phyloP scores from a whole-genome alignment of 2,797 vertebrate genomes.

The Fringilla coelebs region DNA sequence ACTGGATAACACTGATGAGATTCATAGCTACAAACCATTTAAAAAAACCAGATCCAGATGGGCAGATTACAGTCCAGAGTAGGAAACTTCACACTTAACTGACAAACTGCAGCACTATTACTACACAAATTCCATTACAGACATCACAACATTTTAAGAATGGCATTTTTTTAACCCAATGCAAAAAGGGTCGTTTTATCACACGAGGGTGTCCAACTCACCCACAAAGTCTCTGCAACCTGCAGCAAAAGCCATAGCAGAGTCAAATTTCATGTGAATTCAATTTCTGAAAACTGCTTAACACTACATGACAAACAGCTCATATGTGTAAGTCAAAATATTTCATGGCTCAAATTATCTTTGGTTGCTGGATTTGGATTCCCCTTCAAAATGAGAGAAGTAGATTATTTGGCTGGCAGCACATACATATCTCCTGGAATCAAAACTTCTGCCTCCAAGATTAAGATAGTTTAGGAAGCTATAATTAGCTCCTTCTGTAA shows the following conservation, averaged over 20 bases:
- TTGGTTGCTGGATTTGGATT: neutral
- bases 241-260: neutral
- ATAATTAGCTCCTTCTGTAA: neutral
- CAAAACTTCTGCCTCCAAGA: neutral
- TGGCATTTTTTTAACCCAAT: neutral
- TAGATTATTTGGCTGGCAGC: neutral
- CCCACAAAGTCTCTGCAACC: neutral
- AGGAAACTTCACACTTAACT: neutral
- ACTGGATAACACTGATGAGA: neutral
- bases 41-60: constrained; percentile 32
- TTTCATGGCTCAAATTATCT: neutral
- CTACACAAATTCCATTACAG: neutral
- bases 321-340: neutral
- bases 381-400: neutral
- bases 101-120: neutral
- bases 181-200: neutral
- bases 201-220: neutral
- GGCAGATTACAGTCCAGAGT: neutral
- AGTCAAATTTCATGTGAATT: neutral
- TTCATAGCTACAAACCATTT: neutral
- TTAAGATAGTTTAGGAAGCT: neutral
- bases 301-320: neutral
- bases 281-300: neutral
- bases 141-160: neutral
- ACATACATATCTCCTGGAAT: neutral